These are phyloP conservation scores for Sarcophaga caerulescens DNA, from an alignment of 2,888 invertebrate genomes.

Conservation along the genomic window DNA sequence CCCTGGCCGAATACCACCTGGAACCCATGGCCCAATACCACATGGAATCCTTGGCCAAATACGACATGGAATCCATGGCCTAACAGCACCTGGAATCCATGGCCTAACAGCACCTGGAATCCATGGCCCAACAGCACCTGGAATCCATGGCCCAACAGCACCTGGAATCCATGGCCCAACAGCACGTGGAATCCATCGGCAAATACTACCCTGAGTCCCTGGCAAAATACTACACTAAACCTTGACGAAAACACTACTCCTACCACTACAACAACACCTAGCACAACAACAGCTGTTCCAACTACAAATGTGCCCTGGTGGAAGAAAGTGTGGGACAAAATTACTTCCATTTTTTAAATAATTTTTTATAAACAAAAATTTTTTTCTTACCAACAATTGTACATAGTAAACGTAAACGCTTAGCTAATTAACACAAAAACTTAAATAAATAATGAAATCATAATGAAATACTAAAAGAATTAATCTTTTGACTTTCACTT, in stretches of 20 bases:
- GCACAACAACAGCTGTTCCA: background rate
- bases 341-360: background rate
- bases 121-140: background rate
- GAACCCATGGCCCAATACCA: background rate
- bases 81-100: background rate
- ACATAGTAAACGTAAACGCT: background rate
- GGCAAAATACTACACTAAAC: background rate
- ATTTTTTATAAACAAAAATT: too few species aligned
- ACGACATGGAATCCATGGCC: background rate
- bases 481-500: too few species aligned
- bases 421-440: background rate
- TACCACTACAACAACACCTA: background rate
- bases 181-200: background rate
- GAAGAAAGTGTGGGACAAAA: background rate
- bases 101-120: background rate
- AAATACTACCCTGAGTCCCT: background rate
- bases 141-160: background rate
- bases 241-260: background rate
- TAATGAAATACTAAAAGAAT: too few species aligned
- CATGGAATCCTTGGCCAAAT: background rate
- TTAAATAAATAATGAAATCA: background rate
- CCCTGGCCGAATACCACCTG: background rate
- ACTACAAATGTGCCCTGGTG: background rate
- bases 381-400: too few species aligned
- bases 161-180: conserved; percentile 7